Evolutionary conservation across 2,888 invertebrate species (phyloP).

Genomic region (Melanchra persicariae): DNA sequence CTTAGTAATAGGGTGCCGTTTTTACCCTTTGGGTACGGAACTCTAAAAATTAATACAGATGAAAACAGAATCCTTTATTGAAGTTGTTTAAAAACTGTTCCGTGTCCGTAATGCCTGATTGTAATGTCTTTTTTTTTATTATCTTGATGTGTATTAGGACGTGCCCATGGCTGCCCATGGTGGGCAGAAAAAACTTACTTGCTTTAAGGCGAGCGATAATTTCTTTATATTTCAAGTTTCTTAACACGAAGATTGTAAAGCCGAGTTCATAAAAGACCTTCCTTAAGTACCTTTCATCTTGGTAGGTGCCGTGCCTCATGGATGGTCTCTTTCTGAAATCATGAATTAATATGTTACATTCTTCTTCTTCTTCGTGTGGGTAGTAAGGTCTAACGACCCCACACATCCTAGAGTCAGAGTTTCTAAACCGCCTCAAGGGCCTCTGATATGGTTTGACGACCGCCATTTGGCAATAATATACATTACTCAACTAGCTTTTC

Average conservation of each 20-base stretch:
- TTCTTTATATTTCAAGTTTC: neutral
- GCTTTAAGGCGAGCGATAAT: conserved; percentile 16
- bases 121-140: neutral
- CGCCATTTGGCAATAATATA: too few species aligned
- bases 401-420: too few species aligned
- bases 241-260: conserved; percentile 10
- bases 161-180: too few species aligned
- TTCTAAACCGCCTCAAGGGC: too few species aligned
- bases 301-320: conserved; percentile 3
- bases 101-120: neutral
- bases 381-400: too few species aligned
- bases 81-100: neutral
- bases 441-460: too few species aligned
- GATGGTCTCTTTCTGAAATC: conserved; percentile 8
- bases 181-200: conserved; percentile 16
- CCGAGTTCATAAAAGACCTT: conserved; percentile 15
- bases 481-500: too few species aligned
- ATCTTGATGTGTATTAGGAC: neutral
- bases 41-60: too few species aligned
- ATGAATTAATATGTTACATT: neutral
- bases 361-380: too few species aligned
- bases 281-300: conserved; percentile 13
- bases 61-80: neutral
- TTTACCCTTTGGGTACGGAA: too few species aligned
- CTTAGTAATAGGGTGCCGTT: too few species aligned